Evolutionary conservation across 2,797 vertebrate genomes (phyloP).

Genomic region (Artibeus lituratus): DNA sequence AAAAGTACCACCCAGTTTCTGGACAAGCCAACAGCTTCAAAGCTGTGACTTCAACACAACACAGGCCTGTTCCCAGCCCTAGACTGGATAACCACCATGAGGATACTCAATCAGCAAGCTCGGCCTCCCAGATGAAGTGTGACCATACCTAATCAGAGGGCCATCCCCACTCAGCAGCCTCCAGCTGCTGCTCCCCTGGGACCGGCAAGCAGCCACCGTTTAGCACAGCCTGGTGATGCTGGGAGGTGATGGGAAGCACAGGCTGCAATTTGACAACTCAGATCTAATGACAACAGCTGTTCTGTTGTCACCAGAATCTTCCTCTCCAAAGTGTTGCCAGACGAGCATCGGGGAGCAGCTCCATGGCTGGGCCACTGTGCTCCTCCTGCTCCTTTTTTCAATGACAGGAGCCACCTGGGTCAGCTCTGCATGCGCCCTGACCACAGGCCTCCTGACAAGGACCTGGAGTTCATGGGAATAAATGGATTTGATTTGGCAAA

Average conservation of each 20-base stretch:
- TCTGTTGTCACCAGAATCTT: neutral
- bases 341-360: rapidly evolving
- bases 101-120: neutral
- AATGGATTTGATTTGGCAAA: neutral
- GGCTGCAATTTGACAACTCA: neutral
- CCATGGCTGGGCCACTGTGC: rapidly evolving
- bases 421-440: neutral
- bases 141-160: rapidly evolving
- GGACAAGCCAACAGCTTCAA: rapidly evolving
- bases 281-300: neutral
- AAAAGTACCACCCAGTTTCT: neutral
- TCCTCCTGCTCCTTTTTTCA: neutral
- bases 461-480: neutral
- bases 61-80: neutral
- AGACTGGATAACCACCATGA: neutral
- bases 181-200: rapidly evolving
- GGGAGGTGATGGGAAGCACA: neutral
- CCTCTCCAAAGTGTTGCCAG: neutral
- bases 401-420: rapidly evolving
- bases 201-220: rapidly evolving
- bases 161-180: rapidly evolving
- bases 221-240: neutral
- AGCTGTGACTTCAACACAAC: neutral
- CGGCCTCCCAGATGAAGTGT: neutral
- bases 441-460: too few relatives aligned